Conservation (phyloP, 2,797 vertebrate species). For the Trichosurus vulpecula region DNA sequence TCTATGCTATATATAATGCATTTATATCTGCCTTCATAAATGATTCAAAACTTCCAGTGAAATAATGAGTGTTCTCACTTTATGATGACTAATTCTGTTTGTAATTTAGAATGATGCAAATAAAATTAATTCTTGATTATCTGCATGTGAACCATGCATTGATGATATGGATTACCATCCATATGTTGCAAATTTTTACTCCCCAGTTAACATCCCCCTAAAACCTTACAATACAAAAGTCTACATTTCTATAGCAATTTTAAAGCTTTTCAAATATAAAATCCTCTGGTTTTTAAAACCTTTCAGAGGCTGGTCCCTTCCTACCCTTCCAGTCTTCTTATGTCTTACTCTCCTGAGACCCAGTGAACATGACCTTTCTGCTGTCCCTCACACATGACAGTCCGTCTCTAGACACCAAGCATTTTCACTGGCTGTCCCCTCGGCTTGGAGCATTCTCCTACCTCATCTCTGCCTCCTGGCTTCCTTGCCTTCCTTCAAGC, state of each 20-base stretch:
- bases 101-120: background rate
- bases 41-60: background rate
- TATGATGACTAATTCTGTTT: background rate
- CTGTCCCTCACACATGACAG: no score
- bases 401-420: background rate
- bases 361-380: background rate
- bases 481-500: background rate
- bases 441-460: background rate
- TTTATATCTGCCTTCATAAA: background rate
- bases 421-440: background rate
- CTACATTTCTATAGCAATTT: background rate
- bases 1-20: background rate
- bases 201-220: background rate
- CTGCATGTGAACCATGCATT: background rate
- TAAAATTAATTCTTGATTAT: background rate
- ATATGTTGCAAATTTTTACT: background rate
- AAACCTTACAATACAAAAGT: background rate
- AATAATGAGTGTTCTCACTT: background rate
- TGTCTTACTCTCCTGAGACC: background rate
- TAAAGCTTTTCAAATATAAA: background rate
- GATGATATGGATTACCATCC: background rate
- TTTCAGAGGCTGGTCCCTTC: background rate
- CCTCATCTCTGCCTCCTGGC: background rate
- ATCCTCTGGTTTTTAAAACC: background rate
- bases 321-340: background rate